Conservation (phyloP, 2,797 vertebrate genomes). For the Typhlichthys eigenmanni region DNA sequence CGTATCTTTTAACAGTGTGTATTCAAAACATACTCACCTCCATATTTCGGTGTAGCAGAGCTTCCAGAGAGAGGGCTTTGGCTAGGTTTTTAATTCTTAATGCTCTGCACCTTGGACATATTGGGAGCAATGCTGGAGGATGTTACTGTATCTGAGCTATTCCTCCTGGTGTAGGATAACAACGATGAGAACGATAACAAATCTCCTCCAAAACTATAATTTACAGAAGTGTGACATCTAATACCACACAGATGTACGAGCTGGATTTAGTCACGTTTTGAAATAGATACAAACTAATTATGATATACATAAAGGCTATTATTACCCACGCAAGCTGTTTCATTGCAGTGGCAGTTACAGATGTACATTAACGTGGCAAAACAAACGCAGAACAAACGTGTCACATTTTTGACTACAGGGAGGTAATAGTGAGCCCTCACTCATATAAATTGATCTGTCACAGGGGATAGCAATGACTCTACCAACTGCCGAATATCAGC, state of each 20-base stretch:
- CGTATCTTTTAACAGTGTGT: too few species aligned
- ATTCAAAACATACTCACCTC: too few species aligned
- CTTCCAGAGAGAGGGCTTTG: too few species aligned
- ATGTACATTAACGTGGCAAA: not conserved
- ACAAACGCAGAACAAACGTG: not conserved
- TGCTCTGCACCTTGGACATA: too few species aligned
- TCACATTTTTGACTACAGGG: constrained; percentile 6
- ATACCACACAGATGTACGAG: not conserved
- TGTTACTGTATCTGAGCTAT: not conserved
- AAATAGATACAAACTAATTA: not conserved
- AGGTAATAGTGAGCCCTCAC: not conserved
- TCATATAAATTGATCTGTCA: constrained; percentile 5
- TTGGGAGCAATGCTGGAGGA: too few species aligned
- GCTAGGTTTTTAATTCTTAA: too few species aligned
- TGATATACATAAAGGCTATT: not conserved
- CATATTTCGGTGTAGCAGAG: too few species aligned
- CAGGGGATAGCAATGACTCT: not conserved
- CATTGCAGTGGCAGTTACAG: not conserved
- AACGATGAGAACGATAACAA: not conserved
- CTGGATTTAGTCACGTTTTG: not conserved
- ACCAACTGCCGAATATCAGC: not conserved
- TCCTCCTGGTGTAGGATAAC: not conserved
- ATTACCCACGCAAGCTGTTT: not conserved
- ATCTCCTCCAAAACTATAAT: not conserved
- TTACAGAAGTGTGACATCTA: not conserved